Evolutionary conservation across 2,113 vertebrate species (phyloP).

Genomic region (Physeter macrocephalus): DNA sequence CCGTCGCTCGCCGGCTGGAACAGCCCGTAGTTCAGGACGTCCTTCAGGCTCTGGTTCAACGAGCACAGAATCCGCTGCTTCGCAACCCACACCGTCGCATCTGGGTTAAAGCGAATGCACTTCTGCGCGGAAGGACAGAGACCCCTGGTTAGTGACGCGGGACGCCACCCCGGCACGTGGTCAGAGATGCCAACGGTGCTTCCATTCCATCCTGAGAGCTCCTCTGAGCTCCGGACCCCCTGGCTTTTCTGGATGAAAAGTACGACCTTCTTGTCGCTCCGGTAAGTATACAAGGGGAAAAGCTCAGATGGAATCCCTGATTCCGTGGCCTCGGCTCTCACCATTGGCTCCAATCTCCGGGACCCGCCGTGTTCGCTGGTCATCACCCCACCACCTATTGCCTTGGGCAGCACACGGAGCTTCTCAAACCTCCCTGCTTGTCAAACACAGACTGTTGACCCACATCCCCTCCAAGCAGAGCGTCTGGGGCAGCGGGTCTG

Average conservation of each 20-base stretch:
- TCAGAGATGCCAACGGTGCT: rapidly evolving
- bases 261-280: rapidly evolving
- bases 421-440: rapidly evolving
- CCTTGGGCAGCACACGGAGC: rapidly evolving
- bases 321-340: rapidly evolving
- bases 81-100: constrained; percentile 92
- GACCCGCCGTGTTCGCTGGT: rapidly evolving
- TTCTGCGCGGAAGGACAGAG: constrained; percentile 82
- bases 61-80: constrained; percentile 93
- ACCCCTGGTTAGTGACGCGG: rapidly evolving
- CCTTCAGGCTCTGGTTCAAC: constrained; percentile 92
- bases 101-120: constrained; percentile 92
- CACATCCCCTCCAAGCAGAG: rapidly evolving
- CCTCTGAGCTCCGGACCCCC: not conserved
- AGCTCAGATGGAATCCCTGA: rapidly evolving
- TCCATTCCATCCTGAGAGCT: rapidly evolving
- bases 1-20: constrained; percentile 92
- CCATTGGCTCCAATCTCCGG: rapidly evolving
- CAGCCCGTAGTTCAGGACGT: constrained; percentile 95
- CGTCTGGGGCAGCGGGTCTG: rapidly evolving
- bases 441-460: rapidly evolving
- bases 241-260: rapidly evolving
- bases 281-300: not conserved
- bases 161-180: rapidly evolving
- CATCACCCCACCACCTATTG: rapidly evolving